Conservation (phyloP, 1,140 invertebrate species). For the Nasonia giraulti region DNA sequence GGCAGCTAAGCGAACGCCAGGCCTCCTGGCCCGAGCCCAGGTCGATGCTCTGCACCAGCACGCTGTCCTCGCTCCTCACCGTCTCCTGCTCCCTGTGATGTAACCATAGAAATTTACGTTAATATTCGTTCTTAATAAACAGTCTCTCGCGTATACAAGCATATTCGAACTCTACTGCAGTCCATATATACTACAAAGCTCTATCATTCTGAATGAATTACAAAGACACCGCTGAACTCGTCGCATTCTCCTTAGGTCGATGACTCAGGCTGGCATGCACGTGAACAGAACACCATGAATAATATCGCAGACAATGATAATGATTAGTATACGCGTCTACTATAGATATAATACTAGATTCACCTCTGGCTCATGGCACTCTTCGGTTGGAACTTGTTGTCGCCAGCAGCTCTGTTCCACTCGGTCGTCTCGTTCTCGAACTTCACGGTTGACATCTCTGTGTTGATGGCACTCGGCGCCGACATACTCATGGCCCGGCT, state of each 20-base stretch:
- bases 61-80: slow-evolving; percentile 69
- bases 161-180: neutral
- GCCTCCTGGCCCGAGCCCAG: slow-evolving; percentile 77
- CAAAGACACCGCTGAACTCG: neutral
- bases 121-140: neutral
- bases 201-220: neutral
- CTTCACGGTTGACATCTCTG: slow-evolving; percentile 83
- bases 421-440: slow-evolving; percentile 75
- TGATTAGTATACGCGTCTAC: neutral
- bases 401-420: slow-evolving; percentile 62
- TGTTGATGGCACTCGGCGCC: slow-evolving; percentile 89
- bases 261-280: slow-evolving; percentile 57
- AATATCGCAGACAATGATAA: neutral
- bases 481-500: slow-evolving; percentile 86
- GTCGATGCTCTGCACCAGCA: slow-evolving; percentile 73
- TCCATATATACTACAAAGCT: neutral
- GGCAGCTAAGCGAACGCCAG: slow-evolving; percentile 86
- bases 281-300: slow-evolving; percentile 39
- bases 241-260: neutral
- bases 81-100: slow-evolving; percentile 42
- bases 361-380: slow-evolving; percentile 71
- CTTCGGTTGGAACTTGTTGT: slow-evolving; percentile 64
- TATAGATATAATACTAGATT: neutral
- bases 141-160: neutral
- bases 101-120: slow-evolving; percentile 15